Percentiles rank a stretch among this genome's conserved stretches.
Evolutionary conservation across 1,140 invertebrate species (phyloP).

Genomic region (Eupristina koningsbergeri): DNA sequence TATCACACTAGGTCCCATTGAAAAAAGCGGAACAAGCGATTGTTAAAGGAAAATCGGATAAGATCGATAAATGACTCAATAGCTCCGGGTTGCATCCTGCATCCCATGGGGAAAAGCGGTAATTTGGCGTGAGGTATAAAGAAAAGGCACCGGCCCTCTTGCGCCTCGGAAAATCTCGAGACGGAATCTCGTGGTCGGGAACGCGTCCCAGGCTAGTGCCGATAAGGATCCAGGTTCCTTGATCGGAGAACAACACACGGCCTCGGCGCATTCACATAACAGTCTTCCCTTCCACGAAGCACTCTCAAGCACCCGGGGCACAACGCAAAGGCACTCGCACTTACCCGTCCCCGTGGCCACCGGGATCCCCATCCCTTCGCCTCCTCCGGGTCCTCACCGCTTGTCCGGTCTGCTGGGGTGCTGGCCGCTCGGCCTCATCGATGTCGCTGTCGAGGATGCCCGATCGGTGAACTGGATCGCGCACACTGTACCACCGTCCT

Average conservation of each 20-base stretch:
- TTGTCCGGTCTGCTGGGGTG: conserved; percentile 35
- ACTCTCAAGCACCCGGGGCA: neutral
- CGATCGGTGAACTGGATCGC: neutral
- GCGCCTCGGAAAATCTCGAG: neutral
- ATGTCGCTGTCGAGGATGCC: conserved; percentile 14
- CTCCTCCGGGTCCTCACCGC: conserved; percentile 32
- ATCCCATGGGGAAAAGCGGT: neutral
- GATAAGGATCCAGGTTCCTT: neutral
- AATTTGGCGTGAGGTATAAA: neutral
- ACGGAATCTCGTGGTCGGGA: neutral
- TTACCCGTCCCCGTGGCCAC: conserved; percentile 72
- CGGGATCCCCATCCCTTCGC: conserved; percentile 35
- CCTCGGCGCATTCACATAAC: neutral
- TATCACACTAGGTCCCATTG: neutral
- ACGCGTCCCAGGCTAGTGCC: neutral
- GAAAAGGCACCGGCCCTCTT: neutral
- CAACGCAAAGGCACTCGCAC: conserved; percentile 57
- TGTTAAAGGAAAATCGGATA: neutral
- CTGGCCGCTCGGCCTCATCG: conserved; percentile 52
- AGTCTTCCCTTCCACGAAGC: neutral
- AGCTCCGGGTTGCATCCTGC: neutral
- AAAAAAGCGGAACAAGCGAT: neutral
- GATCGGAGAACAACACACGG: neutral
- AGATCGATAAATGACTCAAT: neutral
- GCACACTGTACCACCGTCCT: conserved; percentile 38